Evolutionary conservation across 2,113 vertebrate species (phyloP).

Genomic region (Callopanchax toddi): DNA sequence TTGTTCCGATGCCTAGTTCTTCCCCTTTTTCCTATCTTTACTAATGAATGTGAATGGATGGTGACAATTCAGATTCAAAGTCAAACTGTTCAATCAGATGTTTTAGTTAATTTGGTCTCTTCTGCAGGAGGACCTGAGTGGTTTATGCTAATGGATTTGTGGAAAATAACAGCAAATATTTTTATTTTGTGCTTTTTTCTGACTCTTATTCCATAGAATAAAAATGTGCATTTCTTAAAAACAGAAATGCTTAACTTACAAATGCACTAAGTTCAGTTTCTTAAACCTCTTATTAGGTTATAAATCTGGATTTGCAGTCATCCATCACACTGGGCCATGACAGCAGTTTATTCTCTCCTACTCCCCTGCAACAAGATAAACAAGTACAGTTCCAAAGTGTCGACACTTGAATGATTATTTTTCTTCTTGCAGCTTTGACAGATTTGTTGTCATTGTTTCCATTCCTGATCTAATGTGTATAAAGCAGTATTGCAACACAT

Average conservation of each 20-base stretch:
- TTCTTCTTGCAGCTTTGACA: constrained; percentile 11
- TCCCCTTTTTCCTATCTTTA: no score
- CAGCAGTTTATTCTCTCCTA: background rate
- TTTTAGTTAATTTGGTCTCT: no score
- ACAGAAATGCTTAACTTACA: background rate
- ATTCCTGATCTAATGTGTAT: constrained; percentile 29
- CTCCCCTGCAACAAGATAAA: background rate
- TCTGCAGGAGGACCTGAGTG: no score
- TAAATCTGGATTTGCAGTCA: background rate
- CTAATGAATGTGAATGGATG: no score
- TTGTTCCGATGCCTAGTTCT: no score
- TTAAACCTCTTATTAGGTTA: background rate
- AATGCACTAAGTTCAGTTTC: background rate
- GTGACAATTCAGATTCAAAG: no score
- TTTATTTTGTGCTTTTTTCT: no score
- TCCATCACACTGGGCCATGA: background rate
- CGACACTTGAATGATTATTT: background rate
- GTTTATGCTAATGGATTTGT: no score
- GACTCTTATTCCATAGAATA: no score
- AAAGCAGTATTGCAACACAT: constrained; percentile 5
- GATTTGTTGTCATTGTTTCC: constrained; percentile 36
- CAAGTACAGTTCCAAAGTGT: background rate
- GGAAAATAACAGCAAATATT: no score
- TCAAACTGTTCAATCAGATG: no score
- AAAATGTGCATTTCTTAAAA: no score